Evolutionary conservation across 2,888 invertebrate genomes (phyloP).

Genomic region (Cerastoderma edule): DNA sequence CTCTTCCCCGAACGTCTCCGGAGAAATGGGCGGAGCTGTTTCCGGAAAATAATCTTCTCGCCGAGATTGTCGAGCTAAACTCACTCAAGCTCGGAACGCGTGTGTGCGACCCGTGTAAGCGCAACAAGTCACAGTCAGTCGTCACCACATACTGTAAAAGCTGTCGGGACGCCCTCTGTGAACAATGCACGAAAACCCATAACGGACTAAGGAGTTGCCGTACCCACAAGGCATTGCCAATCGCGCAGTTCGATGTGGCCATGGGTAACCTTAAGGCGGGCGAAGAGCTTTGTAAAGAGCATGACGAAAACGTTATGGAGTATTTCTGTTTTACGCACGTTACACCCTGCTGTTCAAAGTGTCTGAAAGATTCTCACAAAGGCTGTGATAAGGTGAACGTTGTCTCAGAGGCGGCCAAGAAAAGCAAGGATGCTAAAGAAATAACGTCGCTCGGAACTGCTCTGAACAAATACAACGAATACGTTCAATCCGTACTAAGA

Average conservation of each 20-base stretch:
- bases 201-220: slow-evolving; percentile 62
- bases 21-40: slow-evolving; percentile 66
- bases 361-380: slow-evolving; percentile 62
- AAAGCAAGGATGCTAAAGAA: slow-evolving; percentile 51
- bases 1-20: slow-evolving; percentile 39
- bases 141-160: slow-evolving; percentile 65
- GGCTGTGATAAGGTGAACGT: slow-evolving; percentile 59
- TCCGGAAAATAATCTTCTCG: slow-evolving; percentile 60
- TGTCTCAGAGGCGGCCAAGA: slow-evolving; percentile 56
- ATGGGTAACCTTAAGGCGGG: slow-evolving; percentile 62
- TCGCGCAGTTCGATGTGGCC: slow-evolving; percentile 57
- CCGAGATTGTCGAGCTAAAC: slow-evolving; percentile 63
- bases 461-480: slow-evolving; percentile 56
- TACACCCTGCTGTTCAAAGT: slow-evolving; percentile 62
- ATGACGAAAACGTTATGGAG: slow-evolving; percentile 56
- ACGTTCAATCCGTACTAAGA: slow-evolving; percentile 53
- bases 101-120: slow-evolving; percentile 63
- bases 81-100: slow-evolving; percentile 57
- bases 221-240: slow-evolving; percentile 59
- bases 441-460: slow-evolving; percentile 49
- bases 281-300: slow-evolving; percentile 59
- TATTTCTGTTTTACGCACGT: slow-evolving; percentile 60
- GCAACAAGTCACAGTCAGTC: slow-evolving; percentile 53
- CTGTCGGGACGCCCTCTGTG: slow-evolving; percentile 66
- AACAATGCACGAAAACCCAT: slow-evolving; percentile 63